A percentile compares a stretch with the other conserved stretches of the same genome.
Conservation (phyloP, 2,113 vertebrate species). For the Colistium nudipinnis region DNA sequence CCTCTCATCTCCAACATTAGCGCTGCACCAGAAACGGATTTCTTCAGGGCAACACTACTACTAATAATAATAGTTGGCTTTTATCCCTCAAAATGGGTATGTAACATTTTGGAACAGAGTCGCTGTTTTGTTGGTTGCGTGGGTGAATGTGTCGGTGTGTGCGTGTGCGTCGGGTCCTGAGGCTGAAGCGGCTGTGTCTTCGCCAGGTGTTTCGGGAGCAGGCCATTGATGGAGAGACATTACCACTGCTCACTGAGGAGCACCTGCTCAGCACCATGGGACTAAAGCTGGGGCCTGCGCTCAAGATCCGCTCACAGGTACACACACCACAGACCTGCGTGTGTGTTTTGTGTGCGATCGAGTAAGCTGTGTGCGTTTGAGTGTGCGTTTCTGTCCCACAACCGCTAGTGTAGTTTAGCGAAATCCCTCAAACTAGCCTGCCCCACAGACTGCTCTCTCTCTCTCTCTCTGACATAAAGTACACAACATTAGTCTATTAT, state of each 20-base stretch:
- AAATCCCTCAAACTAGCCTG: slow-evolving; percentile 58
- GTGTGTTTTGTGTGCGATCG: slow-evolving; percentile 49
- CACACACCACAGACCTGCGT: slow-evolving; percentile 64
- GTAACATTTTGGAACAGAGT: slow-evolving; percentile 34
- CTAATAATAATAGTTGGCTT: not conserved
- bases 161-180: slow-evolving; percentile 47
- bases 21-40: not conserved
- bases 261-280: slow-evolving; percentile 97
- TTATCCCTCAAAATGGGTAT: slow-evolving; percentile 2
- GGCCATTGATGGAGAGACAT: slow-evolving; percentile 95
- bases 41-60: not conserved
- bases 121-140: slow-evolving; percentile 29
- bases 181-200: slow-evolving; percentile 79
- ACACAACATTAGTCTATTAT: not conserved
- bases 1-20: not conserved
- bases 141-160: slow-evolving; percentile 30
- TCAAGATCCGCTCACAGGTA: slow-evolving; percentile 98
- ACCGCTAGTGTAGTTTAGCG: slow-evolving; percentile 62
- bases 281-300: slow-evolving; percentile 93
- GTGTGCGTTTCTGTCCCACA: slow-evolving; percentile 36
- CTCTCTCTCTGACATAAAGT: slow-evolving; percentile 44
- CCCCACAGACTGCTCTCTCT: slow-evolving; percentile 57
- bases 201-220: slow-evolving; percentile 96
- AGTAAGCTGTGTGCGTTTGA: slow-evolving; percentile 37
- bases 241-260: slow-evolving; percentile 95